Conservation (phyloP, 1,140 invertebrate species). For the Dinoponera quadriceps region DNA sequence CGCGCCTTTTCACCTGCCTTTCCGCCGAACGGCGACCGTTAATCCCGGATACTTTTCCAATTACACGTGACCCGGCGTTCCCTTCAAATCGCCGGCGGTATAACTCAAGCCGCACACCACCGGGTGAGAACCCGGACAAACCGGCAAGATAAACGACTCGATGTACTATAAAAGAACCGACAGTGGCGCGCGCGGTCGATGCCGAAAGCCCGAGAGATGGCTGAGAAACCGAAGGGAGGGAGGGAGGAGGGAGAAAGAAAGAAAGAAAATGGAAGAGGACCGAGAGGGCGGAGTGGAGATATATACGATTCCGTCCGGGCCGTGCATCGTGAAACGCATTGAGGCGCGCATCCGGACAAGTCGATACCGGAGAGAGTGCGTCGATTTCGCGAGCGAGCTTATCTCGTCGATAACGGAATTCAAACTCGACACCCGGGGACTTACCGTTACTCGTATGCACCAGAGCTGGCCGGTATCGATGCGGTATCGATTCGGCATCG, state of each 20-base stretch:
- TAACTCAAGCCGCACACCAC: slow-evolving; percentile 48
- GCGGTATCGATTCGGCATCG: too few relatives aligned
- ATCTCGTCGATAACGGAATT: slow-evolving; percentile 66
- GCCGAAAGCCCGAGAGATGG: slow-evolving; percentile 46
- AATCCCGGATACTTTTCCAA: slow-evolving; percentile 63
- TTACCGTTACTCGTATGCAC: slow-evolving; percentile 34
- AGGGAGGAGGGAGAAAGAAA: neutral
- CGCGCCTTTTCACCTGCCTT: too few relatives aligned
- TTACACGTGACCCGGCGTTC: slow-evolving; percentile 53
- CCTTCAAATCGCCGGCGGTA: slow-evolving; percentile 7
- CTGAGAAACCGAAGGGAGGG: neutral
- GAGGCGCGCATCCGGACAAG: slow-evolving; percentile 61
- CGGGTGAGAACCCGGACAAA: slow-evolving; percentile 55
- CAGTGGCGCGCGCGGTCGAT: slow-evolving; percentile 49
- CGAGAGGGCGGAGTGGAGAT: slow-evolving; percentile 6
- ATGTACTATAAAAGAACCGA: slow-evolving; percentile 63
- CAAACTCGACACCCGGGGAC: slow-evolving; percentile 22
- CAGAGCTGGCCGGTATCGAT: too few relatives aligned
- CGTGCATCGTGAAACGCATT: slow-evolving; percentile 66
- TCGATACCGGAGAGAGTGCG: slow-evolving; percentile 58
- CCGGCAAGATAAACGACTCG: slow-evolving; percentile 56
- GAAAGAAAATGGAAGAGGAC: slow-evolving; percentile 10
- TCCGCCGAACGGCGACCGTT: slow-evolving; percentile 36
- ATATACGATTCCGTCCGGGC: slow-evolving; percentile 52
- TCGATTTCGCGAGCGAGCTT: slow-evolving; percentile 70